Percentiles rank a stretch among this genome's conserved stretches.
Conservation (phyloP, 2,113 vertebrate species). For the Emberiza fucata region DNA sequence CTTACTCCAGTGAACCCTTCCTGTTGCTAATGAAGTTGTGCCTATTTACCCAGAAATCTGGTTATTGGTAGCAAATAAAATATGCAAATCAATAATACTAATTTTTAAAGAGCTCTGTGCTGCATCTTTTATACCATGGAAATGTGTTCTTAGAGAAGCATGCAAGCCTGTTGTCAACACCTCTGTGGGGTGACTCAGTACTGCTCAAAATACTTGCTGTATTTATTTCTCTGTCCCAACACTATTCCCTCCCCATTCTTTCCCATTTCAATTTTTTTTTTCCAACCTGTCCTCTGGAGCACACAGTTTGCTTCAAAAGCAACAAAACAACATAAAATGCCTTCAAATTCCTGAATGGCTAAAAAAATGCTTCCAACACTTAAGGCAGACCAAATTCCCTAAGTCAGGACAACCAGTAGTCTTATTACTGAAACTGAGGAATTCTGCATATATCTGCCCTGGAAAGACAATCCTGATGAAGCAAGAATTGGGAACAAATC, state of each 20-base stretch:
- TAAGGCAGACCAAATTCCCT: not conserved
- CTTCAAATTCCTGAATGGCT: not conserved
- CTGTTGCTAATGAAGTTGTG: not conserved
- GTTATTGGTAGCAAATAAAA: not conserved
- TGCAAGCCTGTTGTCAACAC: not conserved
- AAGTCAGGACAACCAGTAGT: not conserved
- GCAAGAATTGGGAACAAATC: not conserved
- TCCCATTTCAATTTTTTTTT: not conserved
- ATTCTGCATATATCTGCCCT: not conserved
- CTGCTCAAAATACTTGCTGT: not conserved
- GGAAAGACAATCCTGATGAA: not conserved
- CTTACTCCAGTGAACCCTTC: not conserved
- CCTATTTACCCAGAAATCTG: not conserved
- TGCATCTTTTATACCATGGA: not conserved
- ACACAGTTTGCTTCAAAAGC: not conserved
- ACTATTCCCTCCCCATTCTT: not conserved
- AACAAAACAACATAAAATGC: not conserved
- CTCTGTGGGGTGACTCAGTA: not conserved
- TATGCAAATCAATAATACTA: not conserved
- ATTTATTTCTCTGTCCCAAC: not conserved
- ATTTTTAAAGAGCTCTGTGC: not conserved
- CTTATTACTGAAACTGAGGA: not conserved
- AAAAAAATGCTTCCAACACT: not conserved
- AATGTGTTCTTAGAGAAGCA: not conserved
- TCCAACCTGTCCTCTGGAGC: not conserved